These are phyloP conservation scores for Microctonus brassicae DNA, from an alignment of 2,888 invertebrate genomes.

Conservation along the genomic window DNA sequence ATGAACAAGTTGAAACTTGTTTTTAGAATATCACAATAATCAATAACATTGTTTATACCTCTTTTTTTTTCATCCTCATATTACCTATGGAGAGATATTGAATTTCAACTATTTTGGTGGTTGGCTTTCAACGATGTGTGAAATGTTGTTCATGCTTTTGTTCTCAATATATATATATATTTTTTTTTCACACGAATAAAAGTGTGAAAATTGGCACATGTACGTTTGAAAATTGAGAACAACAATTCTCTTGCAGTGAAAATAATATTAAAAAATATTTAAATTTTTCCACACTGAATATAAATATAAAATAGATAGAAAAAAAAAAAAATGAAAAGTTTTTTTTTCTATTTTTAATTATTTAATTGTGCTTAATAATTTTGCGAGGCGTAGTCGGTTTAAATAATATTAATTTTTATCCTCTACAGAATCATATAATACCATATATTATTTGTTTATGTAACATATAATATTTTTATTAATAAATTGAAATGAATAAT, in stretches of 20 bases:
- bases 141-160: not conserved
- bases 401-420: not conserved
- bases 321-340: too few species aligned
- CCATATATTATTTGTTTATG: conserved; percentile 3
- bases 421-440: not conserved
- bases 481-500: conserved; percentile 12
- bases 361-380: not conserved
- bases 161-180: not conserved
- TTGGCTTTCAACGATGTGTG: not conserved
- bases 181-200: not conserved
- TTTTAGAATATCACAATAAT: too few species aligned
- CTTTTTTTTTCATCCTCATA: too few species aligned
- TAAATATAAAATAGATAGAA: too few species aligned
- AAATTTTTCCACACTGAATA: not conserved
- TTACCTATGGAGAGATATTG: too few species aligned
- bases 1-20: too few species aligned
- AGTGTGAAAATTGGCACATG: not conserved
- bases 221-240: not conserved
- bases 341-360: too few species aligned
- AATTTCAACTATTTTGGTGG: not conserved
- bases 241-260: not conserved
- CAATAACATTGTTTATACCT: too few species aligned
- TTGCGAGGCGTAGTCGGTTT: conserved; percentile 21
- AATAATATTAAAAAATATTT: not conserved
- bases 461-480: not conserved